A percentile compares a stretch with the other conserved stretches of the same genome.
These are phyloP conservation scores for Dysdera silvatica DNA, from an alignment of 1,140 invertebrate genomes.

Conservation along the genomic window DNA sequence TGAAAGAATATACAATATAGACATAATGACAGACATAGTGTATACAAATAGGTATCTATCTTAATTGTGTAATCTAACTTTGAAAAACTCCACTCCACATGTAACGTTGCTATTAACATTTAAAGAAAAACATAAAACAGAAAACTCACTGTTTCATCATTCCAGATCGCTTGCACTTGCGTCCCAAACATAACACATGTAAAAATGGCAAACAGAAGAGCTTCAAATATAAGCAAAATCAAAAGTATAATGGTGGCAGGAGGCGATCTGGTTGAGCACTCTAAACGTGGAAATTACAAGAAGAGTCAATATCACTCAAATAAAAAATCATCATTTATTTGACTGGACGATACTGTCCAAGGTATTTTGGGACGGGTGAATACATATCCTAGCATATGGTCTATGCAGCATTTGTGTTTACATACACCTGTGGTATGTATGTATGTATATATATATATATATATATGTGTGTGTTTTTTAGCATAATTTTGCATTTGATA, in stretches of 20 bases:
- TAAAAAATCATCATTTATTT: too few species aligned
- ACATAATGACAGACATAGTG: not conserved
- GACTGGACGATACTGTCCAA: too few species aligned
- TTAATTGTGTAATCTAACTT: not conserved
- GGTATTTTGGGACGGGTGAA: too few species aligned
- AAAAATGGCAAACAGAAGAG: constrained; percentile 94
- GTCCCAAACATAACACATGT: constrained; percentile 96
- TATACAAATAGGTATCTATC: not conserved
- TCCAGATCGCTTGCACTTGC: constrained; percentile 95
- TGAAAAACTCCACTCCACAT: not conserved
- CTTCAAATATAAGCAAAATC: constrained; percentile 93
- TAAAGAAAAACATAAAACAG: not conserved
- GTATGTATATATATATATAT: too few species aligned
- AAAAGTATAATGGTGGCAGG: constrained; percentile 67
- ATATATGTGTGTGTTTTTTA: too few species aligned
- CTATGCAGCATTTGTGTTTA: too few species aligned
- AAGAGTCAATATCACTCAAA: too few species aligned
- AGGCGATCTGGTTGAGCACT: constrained; percentile 84
- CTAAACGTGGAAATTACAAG: too few species aligned
- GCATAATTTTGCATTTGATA: too few species aligned
- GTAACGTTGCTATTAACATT: not conserved
- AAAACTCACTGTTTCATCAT: constrained; percentile 85
- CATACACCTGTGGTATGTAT: too few species aligned
- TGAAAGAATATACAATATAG: too few species aligned
- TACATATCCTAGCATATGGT: too few species aligned